phyloP scores from a whole-genome alignment of 2,113 vertebrate species.

The Laticauda colubrina region DNA sequence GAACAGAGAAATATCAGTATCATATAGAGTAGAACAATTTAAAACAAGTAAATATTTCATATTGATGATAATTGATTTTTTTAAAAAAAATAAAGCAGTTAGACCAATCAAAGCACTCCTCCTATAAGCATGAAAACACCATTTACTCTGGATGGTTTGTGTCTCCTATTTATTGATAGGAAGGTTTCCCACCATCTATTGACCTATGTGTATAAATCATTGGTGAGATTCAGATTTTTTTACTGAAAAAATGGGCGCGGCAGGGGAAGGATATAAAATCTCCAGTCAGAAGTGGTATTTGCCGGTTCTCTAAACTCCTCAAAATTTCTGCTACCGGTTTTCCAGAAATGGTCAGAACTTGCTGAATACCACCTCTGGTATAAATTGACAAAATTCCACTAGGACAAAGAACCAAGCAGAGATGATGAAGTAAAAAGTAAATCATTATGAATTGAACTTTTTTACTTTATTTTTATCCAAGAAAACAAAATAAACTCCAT shows the following conservation, averaged over 20 bases:
- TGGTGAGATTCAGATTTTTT: no score
- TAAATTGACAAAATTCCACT: not conserved
- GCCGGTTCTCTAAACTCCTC: no score
- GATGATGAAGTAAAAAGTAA: not conserved
- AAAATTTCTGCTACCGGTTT: no score
- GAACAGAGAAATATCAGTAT: not conserved
- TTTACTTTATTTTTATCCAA: not conserved
- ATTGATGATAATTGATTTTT: not conserved
- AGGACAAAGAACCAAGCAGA: not conserved
- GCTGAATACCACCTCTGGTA: not conserved
- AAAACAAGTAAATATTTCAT: not conserved
- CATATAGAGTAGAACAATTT: not conserved
- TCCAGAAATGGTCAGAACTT: no score
- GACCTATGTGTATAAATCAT: not conserved
- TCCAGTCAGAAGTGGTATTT: no score
- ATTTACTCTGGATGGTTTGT: not conserved
- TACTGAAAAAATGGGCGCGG: no score
- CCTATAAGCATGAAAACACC: not conserved
- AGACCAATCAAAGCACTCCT: not conserved
- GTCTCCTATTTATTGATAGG: not conserved
- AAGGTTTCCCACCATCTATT: not conserved
- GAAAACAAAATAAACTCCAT: not conserved
- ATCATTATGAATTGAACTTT: not conserved
- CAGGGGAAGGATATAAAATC: no score
- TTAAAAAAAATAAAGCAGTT: not conserved